Percentiles rank a stretch among this genome's conserved stretches.
These are phyloP conservation scores for Melanotaenia trifasciata DNA, from an alignment of 2,797 vertebrate genomes.

Conservation along the genomic window DNA sequence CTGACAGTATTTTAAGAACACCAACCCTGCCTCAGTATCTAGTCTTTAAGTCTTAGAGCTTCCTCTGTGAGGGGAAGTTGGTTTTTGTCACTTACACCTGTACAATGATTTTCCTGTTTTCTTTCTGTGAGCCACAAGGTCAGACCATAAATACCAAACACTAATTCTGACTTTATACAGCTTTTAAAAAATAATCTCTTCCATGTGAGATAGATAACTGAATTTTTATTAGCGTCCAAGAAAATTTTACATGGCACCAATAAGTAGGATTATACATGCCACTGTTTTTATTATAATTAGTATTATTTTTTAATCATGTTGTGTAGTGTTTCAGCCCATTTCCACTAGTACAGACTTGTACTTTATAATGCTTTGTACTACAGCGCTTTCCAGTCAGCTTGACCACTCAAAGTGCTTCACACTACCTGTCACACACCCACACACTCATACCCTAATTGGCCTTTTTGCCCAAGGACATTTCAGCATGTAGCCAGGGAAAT, in stretches of 20 bases:
- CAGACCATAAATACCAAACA: background rate
- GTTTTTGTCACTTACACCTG: background rate
- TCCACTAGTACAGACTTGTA: too few relatives aligned
- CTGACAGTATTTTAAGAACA: background rate
- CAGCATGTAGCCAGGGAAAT: too few relatives aligned
- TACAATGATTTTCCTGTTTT: background rate
- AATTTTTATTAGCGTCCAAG: background rate
- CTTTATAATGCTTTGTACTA: too few relatives aligned
- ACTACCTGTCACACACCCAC: too few relatives aligned
- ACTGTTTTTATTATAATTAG: too few relatives aligned
- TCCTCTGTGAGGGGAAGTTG: background rate
- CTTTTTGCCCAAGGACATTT: too few relatives aligned
- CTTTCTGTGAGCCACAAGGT: background rate
- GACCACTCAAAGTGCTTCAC: too few relatives aligned
- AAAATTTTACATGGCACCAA: background rate
- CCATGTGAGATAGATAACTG: background rate
- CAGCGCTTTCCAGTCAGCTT: too few relatives aligned
- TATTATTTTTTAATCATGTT: too few relatives aligned
- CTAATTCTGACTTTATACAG: background rate
- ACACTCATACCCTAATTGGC: too few relatives aligned
- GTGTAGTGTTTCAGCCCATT: background rate
- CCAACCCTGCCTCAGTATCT: background rate
- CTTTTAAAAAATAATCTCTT: background rate
- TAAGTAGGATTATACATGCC: background rate
- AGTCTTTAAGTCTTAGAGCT: background rate